A percentile compares a stretch with the other conserved stretches of the same genome.
These are phyloP conservation scores for Meteorus sp. DNA, from an alignment of 1,140 invertebrate species.

Conservation along the genomic window DNA sequence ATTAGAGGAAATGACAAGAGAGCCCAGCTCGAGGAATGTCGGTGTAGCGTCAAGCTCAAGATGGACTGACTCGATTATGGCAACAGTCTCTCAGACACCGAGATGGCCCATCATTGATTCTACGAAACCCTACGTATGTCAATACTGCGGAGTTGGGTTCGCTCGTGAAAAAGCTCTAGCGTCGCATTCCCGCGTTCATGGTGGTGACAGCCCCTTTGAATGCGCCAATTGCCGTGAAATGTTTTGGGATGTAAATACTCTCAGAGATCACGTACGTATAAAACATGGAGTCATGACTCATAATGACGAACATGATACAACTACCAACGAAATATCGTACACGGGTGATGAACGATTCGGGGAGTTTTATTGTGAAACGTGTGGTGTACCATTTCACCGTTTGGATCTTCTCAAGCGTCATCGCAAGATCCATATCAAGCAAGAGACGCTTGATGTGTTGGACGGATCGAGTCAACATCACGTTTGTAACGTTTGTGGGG, in stretches of 20 bases:
- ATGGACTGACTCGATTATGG: constrained; percentile 43
- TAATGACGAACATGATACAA: constrained; percentile 58
- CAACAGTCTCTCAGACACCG: constrained; percentile 40
- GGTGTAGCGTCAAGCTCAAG: constrained; percentile 53
- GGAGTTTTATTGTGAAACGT: constrained; percentile 75
- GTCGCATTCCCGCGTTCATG: constrained; percentile 72
- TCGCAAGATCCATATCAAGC: constrained; percentile 61
- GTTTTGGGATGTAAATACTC: constrained; percentile 72
- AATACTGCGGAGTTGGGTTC: constrained; percentile 77
- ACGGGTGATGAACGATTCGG: constrained; percentile 69
- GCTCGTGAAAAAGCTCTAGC: constrained; percentile 77
- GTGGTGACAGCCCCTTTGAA: constrained; percentile 75
- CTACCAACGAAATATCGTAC: constrained; percentile 61
- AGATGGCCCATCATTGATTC: constrained; percentile 70
- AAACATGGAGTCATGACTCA: constrained; percentile 60
- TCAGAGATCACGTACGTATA: constrained; percentile 67
- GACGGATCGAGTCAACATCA: constrained; percentile 60
- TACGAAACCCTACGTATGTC: constrained; percentile 76
- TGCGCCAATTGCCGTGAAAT: constrained; percentile 76
- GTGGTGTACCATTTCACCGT: constrained; percentile 74
- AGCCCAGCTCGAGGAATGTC: constrained; percentile 40
- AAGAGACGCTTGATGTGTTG: constrained; percentile 54
- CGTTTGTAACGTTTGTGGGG: constrained; percentile 75
- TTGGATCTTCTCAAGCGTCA: constrained; percentile 74
- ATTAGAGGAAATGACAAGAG: constrained; percentile 53